Evolutionary conservation across 2,113 vertebrate genomes (phyloP).

Genomic region (Maccullochella peelii): DNA sequence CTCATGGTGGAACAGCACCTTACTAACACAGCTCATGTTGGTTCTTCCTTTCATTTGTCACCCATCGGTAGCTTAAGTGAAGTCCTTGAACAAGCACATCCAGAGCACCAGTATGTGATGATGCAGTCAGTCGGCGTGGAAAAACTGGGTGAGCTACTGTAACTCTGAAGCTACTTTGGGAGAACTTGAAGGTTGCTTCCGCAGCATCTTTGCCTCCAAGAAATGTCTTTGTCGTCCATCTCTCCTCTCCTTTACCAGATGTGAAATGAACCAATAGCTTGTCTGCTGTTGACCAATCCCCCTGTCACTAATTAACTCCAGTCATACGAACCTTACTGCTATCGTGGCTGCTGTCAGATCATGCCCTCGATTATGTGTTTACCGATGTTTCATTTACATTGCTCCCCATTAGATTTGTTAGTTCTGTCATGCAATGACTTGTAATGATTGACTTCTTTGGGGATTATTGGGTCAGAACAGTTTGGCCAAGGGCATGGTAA

Average conservation of each 20-base stretch:
- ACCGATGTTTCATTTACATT: constrained; percentile 21
- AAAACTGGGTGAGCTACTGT: background rate
- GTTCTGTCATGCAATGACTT: background rate
- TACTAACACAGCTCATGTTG: background rate
- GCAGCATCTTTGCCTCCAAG: background rate
- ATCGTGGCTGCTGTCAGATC: constrained; percentile 15
- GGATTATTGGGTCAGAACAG: constrained; percentile 3
- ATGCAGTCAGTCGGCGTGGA: background rate
- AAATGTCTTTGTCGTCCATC: background rate
- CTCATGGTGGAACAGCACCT: background rate
- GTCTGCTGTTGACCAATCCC: background rate
- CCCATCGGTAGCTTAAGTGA: background rate
- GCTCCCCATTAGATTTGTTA: constrained; percentile 5
- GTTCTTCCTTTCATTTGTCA: background rate
- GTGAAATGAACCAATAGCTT: constrained; percentile 17
- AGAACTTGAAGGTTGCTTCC: background rate
- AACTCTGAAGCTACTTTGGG: background rate
- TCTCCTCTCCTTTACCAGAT: background rate
- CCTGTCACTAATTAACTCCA: constrained; percentile 66
- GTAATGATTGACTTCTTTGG: constrained; percentile 59
- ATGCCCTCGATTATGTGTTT: constrained; percentile 11
- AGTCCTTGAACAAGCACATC: background rate
- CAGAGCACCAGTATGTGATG: background rate
- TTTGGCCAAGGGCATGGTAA: constrained; percentile 3
- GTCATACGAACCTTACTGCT: constrained; percentile 21